phyloP scores from a whole-genome alignment of 1,140 invertebrate species.

The Ladona fulva region DNA sequence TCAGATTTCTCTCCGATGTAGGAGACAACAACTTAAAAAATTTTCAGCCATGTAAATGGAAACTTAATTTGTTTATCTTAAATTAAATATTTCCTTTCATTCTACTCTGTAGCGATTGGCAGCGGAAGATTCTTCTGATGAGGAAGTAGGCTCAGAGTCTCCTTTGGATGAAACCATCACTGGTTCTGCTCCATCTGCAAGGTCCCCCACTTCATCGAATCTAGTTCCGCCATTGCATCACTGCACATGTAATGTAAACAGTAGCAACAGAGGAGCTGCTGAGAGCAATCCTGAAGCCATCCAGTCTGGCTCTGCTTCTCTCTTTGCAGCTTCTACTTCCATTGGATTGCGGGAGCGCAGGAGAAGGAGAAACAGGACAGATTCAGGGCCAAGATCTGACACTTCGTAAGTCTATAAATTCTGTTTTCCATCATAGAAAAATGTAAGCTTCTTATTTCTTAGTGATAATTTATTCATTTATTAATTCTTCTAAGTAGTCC shows the following conservation, averaged over 20 bases:
- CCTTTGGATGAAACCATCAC: conserved; percentile 60
- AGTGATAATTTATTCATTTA: no score
- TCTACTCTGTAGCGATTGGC: conserved; percentile 40
- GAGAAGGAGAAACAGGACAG: conserved; percentile 37
- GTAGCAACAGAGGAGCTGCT: conserved; percentile 21
- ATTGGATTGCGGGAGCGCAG: background rate
- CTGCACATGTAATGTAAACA: background rate
- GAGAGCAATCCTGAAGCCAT: conserved; percentile 36
- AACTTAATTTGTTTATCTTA: no score
- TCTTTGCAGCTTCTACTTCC: conserved; percentile 35
- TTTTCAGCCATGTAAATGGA: no score
- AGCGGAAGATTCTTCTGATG: conserved; percentile 80
- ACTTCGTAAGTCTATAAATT: conserved; percentile 48
- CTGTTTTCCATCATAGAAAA: no score
- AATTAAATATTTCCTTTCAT: no score
- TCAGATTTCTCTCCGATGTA: no score
- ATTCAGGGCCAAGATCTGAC: conserved; percentile 61
- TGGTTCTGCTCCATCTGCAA: conserved; percentile 12
- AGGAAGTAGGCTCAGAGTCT: conserved; percentile 79
- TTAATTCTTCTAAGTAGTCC: no score
- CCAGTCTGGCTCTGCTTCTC: conserved; percentile 41
- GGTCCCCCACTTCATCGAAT: background rate
- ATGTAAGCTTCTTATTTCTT: no score
- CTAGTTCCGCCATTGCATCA: background rate
- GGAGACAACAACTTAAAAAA: no score